These are phyloP conservation scores for Cranoglanis bouderius DNA, from an alignment of 2,113 vertebrate genomes.

Conservation along the genomic window DNA sequence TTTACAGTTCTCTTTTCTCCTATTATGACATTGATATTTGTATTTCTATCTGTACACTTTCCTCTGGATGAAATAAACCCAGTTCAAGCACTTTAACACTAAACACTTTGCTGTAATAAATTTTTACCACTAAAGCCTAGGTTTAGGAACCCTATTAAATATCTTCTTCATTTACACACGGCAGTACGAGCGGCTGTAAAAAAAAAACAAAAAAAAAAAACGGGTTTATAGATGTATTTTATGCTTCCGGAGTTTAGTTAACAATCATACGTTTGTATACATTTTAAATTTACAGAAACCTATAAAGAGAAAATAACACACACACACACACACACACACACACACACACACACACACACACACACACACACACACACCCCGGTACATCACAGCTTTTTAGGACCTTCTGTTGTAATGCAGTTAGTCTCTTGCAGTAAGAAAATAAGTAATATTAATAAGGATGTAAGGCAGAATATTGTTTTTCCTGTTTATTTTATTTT, in stretches of 20 bases:
- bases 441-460: too few relatives aligned
- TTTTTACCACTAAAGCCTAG: slow-evolving; percentile 4
- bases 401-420: background rate
- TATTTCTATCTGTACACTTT: too few relatives aligned
- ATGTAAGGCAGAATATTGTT: background rate
- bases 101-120: slow-evolving; percentile 1
- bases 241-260: background rate
- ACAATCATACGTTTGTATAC: slow-evolving; percentile 7
- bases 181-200: background rate
- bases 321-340: too few relatives aligned
- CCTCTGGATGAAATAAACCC: background rate
- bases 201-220: background rate
- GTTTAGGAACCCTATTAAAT: background rate
- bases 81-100: background rate
- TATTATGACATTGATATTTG: background rate
- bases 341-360: background rate
- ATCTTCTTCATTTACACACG: background rate
- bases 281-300: background rate
- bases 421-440: too few relatives aligned
- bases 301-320: background rate
- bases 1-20: background rate
- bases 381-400: background rate
- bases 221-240: background rate
- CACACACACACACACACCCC: background rate
- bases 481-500: too few relatives aligned